Evolutionary conservation across 2,113 vertebrate species (phyloP).

Genomic region (Falco punctatus): DNA sequence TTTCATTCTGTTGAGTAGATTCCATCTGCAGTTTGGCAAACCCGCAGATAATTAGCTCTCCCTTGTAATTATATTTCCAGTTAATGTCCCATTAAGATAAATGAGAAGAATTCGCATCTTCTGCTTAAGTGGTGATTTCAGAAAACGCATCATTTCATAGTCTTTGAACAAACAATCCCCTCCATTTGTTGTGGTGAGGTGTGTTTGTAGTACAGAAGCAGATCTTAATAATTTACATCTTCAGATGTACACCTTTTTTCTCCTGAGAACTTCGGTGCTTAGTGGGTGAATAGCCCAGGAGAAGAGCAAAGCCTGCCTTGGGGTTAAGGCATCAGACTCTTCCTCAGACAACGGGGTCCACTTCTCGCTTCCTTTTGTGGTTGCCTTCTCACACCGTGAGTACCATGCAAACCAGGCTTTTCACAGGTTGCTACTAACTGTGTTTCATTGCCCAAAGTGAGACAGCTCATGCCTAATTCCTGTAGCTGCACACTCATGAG

Average conservation of each 20-base stretch:
- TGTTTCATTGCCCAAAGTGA: neutral
- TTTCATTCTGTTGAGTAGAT: constrained; percentile 22
- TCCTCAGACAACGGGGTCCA: neutral
- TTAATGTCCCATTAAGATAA: constrained; percentile 63
- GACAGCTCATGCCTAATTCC: neutral
- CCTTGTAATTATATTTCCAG: constrained; percentile 57
- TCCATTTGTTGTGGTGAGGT: neutral
- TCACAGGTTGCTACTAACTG: neutral
- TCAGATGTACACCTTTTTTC: neutral
- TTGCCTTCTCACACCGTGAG: neutral
- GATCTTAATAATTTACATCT: neutral
- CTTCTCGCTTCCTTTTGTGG: neutral
- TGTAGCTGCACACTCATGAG: neutral
- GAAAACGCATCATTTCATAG: constrained; percentile 18
- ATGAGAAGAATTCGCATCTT: neutral
- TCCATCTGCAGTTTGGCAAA: constrained; percentile 52
- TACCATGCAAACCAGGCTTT: constrained; percentile 31
- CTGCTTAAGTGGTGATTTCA: constrained; percentile 18
- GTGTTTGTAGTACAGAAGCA: neutral
- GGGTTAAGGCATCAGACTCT: neutral
- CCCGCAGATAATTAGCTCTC: constrained; percentile 51
- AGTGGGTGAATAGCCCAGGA: neutral
- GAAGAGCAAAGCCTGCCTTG: neutral
- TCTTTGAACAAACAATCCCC: constrained; percentile 29
- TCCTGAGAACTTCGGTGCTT: neutral